Percentiles rank a stretch among this genome's conserved stretches.
These are phyloP conservation scores for Neogobius melanostomus DNA, from an alignment of 2,113 vertebrate genomes.

Conservation along the genomic window DNA sequence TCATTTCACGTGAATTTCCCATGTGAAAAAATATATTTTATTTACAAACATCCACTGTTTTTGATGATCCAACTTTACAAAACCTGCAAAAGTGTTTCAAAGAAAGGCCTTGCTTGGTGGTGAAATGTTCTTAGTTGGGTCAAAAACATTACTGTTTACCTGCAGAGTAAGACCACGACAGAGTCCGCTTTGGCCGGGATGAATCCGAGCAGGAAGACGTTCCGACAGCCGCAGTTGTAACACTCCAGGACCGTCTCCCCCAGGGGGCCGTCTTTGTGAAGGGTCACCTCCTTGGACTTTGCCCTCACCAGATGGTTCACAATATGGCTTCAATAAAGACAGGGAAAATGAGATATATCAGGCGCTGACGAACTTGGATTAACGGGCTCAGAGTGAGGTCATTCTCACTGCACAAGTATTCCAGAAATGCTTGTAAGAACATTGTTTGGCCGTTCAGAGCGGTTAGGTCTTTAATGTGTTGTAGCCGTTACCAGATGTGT, in stretches of 20 bases:
- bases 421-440: not conserved
- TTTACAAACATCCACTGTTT: too few species aligned
- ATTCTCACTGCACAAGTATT: not conserved
- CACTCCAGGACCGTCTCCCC: conserved; percentile 93
- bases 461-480: not conserved
- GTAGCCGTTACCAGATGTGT: conserved; percentile 3
- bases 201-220: conserved; percentile 93
- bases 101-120: too few species aligned
- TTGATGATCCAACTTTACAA: too few species aligned
- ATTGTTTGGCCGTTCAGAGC: not conserved
- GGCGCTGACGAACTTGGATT: not conserved
- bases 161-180: conserved; percentile 90
- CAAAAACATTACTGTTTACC: conserved; percentile 64
- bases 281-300: conserved; percentile 95
- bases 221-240: conserved; percentile 93
- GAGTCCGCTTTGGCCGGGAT: conserved; percentile 95
- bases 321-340: conserved; percentile 83
- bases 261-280: conserved; percentile 92
- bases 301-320: conserved; percentile 95
- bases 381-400: conserved; percentile 1
- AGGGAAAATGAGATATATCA: not conserved
- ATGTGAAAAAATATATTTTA: too few species aligned
- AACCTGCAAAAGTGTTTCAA: too few species aligned
- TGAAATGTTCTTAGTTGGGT: too few species aligned
- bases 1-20: too few species aligned